Percentiles rank a stretch among this genome's conserved stretches.
phyloP scores from a whole-genome alignment of 2,113 vertebrate genomes.

The Phyllopteryx taeniolatus region DNA sequence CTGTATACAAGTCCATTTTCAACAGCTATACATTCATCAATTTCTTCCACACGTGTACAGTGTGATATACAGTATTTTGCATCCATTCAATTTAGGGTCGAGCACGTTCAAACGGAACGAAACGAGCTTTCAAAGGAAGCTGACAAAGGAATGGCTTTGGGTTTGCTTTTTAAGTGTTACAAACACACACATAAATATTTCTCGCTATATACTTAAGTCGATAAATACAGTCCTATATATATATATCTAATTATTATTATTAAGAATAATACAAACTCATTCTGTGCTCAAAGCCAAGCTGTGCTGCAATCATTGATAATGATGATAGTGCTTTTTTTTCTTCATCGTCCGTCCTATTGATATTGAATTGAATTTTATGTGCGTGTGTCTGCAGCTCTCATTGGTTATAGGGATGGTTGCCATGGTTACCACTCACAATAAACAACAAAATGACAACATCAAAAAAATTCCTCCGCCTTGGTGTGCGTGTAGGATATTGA shows the following conservation, averaged over 20 bases:
- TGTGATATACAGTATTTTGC: neutral
- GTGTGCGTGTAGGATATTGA: conserved; percentile 31
- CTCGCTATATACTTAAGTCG: conserved; percentile 46
- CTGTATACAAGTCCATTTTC: conserved; percentile 28
- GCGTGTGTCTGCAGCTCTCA: conserved; percentile 42
- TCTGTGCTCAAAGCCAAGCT: conserved; percentile 63
- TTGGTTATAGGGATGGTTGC: conserved; percentile 66
- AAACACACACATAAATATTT: conserved; percentile 27
- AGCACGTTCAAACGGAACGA: conserved; percentile 11
- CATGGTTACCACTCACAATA: conserved; percentile 65
- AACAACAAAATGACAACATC: conserved; percentile 63
- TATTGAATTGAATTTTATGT: conserved; percentile 21
- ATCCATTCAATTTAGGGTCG: neutral
- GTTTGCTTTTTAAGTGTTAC: conserved; percentile 30
- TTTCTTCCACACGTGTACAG: conserved; percentile 20
- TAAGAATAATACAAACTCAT: conserved; percentile 9
- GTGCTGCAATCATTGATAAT: conserved; percentile 45
- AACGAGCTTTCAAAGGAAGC: conserved; percentile 26
- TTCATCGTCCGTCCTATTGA: conserved; percentile 40
- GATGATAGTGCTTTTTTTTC: conserved; percentile 26
- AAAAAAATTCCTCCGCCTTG: conserved; percentile 22
- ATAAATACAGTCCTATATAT: conserved; percentile 67
- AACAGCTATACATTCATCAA: conserved; percentile 58
- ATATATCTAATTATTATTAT: conserved; percentile 25
- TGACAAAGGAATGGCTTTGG: conserved; percentile 44